Percentiles rank a stretch among this genome's conserved stretches.
phyloP scores from a whole-genome alignment of 1,140 invertebrate species.

The Vanessa tameamea region DNA sequence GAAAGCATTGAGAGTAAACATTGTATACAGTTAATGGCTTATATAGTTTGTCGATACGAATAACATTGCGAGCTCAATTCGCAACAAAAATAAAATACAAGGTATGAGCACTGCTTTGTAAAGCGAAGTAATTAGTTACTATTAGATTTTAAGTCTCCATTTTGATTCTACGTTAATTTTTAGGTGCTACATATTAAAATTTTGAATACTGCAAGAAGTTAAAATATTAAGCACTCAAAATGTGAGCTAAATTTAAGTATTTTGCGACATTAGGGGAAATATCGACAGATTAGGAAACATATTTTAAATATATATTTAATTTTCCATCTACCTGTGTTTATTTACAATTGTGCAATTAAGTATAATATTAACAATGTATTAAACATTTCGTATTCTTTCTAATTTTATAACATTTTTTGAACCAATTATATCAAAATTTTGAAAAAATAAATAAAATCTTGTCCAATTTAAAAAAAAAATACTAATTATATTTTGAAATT shows the following conservation, averaged over 20 bases:
- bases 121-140: no score
- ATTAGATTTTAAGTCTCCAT: no score
- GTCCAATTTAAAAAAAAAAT: slow-evolving; percentile 17
- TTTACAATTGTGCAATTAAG: slow-evolving; percentile 27
- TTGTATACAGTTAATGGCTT: no score
- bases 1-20: no score
- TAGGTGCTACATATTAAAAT: no score
- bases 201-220: neutral
- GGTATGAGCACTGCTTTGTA: no score
- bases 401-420: neutral
- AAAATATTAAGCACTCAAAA: neutral
- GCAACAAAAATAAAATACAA: no score
- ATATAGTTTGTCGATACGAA: no score
- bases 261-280: neutral
- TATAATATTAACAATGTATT: slow-evolving; percentile 18
- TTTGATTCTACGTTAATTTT: no score
- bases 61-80: no score
- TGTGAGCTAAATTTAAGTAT: neutral
- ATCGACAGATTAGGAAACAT: neutral
- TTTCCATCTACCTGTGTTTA: slow-evolving; percentile 12
- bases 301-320: slow-evolving; percentile 2
- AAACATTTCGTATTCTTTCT: neutral
- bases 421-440: neutral
- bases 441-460: slow-evolving; percentile 18
- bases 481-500: neutral